Conservation (phyloP, 2,797 vertebrate species). For the Sylvilagus floridanus region DNA sequence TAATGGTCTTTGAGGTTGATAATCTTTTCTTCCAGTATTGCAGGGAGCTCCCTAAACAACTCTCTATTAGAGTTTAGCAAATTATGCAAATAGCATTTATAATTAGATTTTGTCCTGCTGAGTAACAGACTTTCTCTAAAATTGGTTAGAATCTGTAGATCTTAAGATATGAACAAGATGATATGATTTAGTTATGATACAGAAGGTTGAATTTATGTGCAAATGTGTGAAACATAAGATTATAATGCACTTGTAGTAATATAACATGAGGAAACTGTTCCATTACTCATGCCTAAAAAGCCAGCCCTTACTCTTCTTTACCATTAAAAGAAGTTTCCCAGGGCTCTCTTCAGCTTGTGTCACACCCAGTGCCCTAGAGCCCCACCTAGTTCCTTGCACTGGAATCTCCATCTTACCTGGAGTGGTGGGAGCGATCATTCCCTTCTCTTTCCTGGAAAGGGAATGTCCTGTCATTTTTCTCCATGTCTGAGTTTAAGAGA, state of each 20-base stretch:
- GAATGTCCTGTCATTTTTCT: neutral
- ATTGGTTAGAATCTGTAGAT: neutral
- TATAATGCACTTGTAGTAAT: neutral
- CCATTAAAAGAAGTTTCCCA: neutral
- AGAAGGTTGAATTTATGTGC: conserved; percentile 8
- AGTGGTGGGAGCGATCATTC: neutral
- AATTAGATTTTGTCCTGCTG: conserved; percentile 31
- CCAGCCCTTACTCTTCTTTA: neutral
- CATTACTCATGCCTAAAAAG: neutral
- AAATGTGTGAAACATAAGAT: conserved; percentile 8
- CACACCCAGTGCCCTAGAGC: neutral
- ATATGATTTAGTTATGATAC: neutral
- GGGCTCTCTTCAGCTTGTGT: neutral
- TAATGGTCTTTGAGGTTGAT: neutral
- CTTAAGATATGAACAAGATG: neutral
- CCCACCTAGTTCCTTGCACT: neutral
- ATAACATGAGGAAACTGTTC: conserved; percentile 4
- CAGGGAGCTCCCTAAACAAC: neutral
- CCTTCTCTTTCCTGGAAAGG: neutral
- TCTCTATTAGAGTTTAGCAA: conserved; percentile 4
- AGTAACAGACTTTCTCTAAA: neutral
- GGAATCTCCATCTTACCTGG: neutral
- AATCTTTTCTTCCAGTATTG: conserved; percentile 9
- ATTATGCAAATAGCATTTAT: conserved; percentile 34
- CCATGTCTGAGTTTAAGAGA: neutral